These are phyloP conservation scores for Plodia interpunctella DNA, from an alignment of 1,140 invertebrate species.

Conservation along the genomic window DNA sequence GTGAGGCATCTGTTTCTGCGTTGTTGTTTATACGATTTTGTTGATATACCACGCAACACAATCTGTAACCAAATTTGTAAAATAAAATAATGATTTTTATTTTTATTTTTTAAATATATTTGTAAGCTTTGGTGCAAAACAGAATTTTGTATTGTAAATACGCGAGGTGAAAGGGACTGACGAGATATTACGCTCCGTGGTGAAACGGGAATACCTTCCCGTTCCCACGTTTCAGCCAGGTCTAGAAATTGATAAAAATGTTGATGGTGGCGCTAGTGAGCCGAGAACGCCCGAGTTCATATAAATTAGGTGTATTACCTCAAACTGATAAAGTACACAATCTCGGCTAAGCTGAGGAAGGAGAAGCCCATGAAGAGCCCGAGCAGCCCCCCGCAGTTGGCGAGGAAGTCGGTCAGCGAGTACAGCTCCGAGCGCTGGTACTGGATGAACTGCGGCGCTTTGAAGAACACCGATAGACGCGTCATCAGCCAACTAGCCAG, in stretches of 20 bases:
- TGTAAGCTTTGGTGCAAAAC: neutral
- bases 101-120: neutral
- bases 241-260: no score
- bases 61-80: neutral
- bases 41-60: neutral
- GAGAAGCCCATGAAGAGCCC: constrained; percentile 84
- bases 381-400: constrained; percentile 82
- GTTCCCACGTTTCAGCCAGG: no score
- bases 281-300: no score
- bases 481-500: constrained; percentile 60
- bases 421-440: constrained; percentile 80
- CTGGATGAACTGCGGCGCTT: constrained; percentile 81
- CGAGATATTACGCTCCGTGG: no score
- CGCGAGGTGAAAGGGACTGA: no score
- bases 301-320: constrained; percentile 48
- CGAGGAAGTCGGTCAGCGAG: constrained; percentile 80
- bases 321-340: constrained; percentile 80
- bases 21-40: neutral
- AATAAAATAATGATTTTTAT: neutral
- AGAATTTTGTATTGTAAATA: no score
- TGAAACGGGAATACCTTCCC: no score
- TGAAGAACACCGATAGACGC: constrained; percentile 78
- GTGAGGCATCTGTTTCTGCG: neutral
- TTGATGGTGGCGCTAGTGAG: no score
- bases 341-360: constrained; percentile 80